phyloP scores from a whole-genome alignment of 2,888 invertebrate species.

The Caenorhabditis panamensis region DNA sequence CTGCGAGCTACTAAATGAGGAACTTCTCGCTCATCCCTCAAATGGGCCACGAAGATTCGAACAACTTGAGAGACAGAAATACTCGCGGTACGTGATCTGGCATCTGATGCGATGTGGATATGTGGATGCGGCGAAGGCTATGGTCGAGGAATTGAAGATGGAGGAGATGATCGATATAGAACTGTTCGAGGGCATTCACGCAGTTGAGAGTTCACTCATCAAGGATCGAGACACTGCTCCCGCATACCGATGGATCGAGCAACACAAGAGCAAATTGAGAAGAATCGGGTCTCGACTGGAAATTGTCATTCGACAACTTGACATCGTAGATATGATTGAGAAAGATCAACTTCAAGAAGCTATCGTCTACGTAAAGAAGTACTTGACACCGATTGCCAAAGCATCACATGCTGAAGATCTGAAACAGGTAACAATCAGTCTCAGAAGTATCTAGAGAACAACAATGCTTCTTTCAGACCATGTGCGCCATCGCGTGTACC shows the following conservation, averaged over 20 bases:
- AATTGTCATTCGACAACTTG: conserved; percentile 88
- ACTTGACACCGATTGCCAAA: conserved; percentile 85
- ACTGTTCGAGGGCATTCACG: conserved; percentile 66
- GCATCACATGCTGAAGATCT: conserved; percentile 79
- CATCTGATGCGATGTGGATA: conserved; percentile 91
- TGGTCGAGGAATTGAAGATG: conserved; percentile 85
- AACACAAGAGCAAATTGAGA: conserved; percentile 83
- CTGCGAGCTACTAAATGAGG: conserved; percentile 26
- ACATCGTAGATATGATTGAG: conserved; percentile 89
- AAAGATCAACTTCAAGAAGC: conserved; percentile 91
- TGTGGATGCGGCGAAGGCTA: conserved; percentile 92
- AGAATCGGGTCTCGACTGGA: conserved; percentile 89
- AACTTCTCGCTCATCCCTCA: conserved; percentile 1
- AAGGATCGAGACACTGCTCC: conserved; percentile 53
- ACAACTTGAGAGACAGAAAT: conserved; percentile 4
- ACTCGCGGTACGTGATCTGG: conserved; percentile 91
- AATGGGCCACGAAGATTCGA: neutral
- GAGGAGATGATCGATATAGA: conserved; percentile 64
- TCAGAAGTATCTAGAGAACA: neutral
- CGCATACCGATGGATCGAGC: conserved; percentile 82
- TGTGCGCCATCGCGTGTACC: conserved; percentile 67
- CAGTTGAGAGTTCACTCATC: conserved; percentile 57
- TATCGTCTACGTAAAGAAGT: conserved; percentile 92
- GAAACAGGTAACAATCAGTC: conserved; percentile 1
- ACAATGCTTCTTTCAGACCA: conserved; percentile 55